Base-by-base conservation (phyloP, 2,113 vertebrate species). In the Hydrolagus affinis region DNA sequence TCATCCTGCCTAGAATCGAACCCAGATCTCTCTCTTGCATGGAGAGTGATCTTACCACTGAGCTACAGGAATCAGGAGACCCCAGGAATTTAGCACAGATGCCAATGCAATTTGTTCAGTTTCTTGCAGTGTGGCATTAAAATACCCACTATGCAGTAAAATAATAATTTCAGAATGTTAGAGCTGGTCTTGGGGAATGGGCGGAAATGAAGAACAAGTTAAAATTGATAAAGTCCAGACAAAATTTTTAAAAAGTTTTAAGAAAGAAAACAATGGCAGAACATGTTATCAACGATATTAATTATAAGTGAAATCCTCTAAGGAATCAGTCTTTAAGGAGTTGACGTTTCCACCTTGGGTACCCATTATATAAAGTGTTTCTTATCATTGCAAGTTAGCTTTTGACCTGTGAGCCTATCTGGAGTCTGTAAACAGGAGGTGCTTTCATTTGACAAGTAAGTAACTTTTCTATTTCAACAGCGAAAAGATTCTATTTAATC, bases 301-400 rank as follows among this genome's bases (percentile, higher is more conserved):
- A 83, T 83, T 30, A 66, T 59, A 83, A 80, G 28, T 28, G 59
- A 80, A 83, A 83, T 32, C 77, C 14, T 19, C 25, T 15, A 23
- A 83, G 60, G 60, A 30, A 8, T 6, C 4, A 64, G 23, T 25
- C 23, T 15, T 66, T 66, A 44, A 44, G 44, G 44, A 44, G 44
- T 44, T 44, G 44, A 44, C 1, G 44, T 44, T 44, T 44, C 44
- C 23, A 19, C 3, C 11, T 2, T 66, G 10, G 15, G 30, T 64
- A 7, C 56, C 8, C 44, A 64, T 28, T 66, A 9, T 28, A 28
- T 17, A 25, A 77, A 64, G 30, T 19, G 15, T 66, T 83, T 83
- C 59, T 83, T 21, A 83, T 30, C 60, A 74, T 9, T 66, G 25
- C 25, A 68, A 11, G 64, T 66, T 32, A 57, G 25, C 14, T 19